Evolutionary conservation across 2,888 invertebrate genomes (phyloP), one percentile per base, ranked within the genome.

Genomic region (Brachyopa scutellaris): DNA sequence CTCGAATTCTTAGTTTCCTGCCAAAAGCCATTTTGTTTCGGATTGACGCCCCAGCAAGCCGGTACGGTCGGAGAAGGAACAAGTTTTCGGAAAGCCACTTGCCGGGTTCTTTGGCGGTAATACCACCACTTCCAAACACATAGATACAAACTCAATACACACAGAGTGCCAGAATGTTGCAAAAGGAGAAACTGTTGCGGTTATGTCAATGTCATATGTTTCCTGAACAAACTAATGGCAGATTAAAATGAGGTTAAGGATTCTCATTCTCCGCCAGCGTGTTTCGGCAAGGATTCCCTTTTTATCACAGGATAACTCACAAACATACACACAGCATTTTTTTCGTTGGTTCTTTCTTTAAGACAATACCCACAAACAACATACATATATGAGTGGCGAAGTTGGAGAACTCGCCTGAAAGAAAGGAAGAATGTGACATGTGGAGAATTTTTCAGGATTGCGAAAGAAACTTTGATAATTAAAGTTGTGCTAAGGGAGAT

Each of bases 131-230:
- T 2, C 23, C 55, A 11, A 21, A 47, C 23, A 40, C 38, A 36
- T n/a, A 11, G 9, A 26, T 13, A 36, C 31, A n/a, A n/a, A 47
- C 38, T 26, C 17, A 23, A 31, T 42, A 40, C 17, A 64, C 38
- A 26, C 4, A 61, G 36, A 42, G 26, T 17, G 38, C 29, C 64
- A 73, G 36, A 64, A 64, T 64, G 62, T 55, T 73, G 62, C 62
- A 61, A 47, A 61, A 38, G 40, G 38, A 61, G 29, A 70, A 72
- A 70, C 77, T 77, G 77, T 77, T 77, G 82, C 77, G 82, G 82
- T 82, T 77, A 77, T 82, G 82, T 82, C 82, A 82, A 77, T 82
- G 82, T 82, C 82, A 82, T 82, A 64, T 82, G 77, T 72, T 82
- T 64, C 70, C 64, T 53, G 59, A 66, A 61, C 64, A 82, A 77